Conservation (phyloP, 2,113 vertebrate genomes). For the Crypturellus undulatus region DNA sequence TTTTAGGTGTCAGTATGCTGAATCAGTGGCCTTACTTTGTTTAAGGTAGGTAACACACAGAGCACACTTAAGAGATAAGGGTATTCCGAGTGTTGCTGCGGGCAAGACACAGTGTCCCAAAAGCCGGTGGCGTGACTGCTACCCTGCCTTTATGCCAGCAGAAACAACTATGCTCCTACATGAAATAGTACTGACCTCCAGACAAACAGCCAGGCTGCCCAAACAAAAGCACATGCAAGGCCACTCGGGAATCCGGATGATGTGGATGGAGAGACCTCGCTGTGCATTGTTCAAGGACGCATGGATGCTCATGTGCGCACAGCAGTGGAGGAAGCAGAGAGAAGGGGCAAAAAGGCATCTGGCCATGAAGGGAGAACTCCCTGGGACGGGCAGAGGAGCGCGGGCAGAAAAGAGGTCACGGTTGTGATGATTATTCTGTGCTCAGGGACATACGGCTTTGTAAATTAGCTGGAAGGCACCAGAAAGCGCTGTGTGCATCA, state of each 20-base stretch:
- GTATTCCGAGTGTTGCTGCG: neutral
- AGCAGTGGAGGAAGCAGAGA: neutral
- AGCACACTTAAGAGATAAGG: neutral
- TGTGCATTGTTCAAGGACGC: neutral
- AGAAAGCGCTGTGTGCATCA: neutral
- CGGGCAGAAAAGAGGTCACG: neutral
- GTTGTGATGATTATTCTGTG: neutral
- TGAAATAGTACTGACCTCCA: neutral
- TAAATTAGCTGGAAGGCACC: neutral
- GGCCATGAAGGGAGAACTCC: neutral
- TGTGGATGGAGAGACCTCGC: neutral
- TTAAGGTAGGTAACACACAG: neutral
- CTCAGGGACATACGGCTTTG: neutral
- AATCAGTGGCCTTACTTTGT: neutral
- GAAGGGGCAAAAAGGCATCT: neutral
- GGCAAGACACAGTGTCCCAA: neutral
- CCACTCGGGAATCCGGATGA: neutral
- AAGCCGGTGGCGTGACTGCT: neutral
- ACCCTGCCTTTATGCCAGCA: neutral
- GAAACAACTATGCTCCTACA: neutral
- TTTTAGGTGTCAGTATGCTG: neutral
- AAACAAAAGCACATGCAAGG: neutral
- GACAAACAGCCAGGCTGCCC: neutral
- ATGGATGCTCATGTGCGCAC: fast-evolving
- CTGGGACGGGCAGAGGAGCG: neutral